Percentiles rank a stretch among this genome's conserved stretches.
Evolutionary conservation across 1,140 invertebrate genomes (phyloP).

Genomic region (Vollenhovia emeryi): DNA sequence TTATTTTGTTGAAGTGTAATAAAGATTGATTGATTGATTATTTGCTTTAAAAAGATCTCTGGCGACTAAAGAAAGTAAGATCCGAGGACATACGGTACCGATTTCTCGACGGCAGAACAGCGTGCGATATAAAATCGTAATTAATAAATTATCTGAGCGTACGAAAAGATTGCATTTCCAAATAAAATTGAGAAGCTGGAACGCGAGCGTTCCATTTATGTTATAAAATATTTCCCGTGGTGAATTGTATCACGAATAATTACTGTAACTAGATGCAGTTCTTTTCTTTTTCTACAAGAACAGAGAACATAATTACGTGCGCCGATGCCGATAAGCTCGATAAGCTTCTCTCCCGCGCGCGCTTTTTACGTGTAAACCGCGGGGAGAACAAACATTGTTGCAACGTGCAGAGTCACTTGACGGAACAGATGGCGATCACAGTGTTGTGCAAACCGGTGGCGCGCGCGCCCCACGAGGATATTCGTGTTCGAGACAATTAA

Average conservation of each 20-base stretch:
- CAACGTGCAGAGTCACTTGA: conserved; percentile 70
- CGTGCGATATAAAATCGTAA: background rate
- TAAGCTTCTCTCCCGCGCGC: conserved; percentile 30
- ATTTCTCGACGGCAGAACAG: background rate
- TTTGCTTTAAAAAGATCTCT: background rate
- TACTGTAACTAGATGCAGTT: background rate
- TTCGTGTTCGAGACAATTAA: conserved; percentile 75
- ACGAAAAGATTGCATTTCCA: background rate
- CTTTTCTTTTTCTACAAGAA: background rate
- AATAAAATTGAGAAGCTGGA: background rate
- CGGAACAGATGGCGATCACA: conserved; percentile 71
- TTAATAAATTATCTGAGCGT: background rate
- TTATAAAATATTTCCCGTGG: background rate
- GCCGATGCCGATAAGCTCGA: conserved; percentile 27
- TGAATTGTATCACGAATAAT: conserved; percentile 17
- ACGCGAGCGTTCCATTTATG: background rate
- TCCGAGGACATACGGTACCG: background rate
- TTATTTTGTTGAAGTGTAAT: too few relatives aligned
- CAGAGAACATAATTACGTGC: conserved; percentile 17
- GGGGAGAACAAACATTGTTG: conserved; percentile 70
- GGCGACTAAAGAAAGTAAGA: background rate
- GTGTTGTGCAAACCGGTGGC: conserved; percentile 70
- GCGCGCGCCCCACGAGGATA: conserved; percentile 42
- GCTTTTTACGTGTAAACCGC: conserved; percentile 57
- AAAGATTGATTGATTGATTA: too few relatives aligned